Evolutionary conservation across 92 coral and sea anemone genomes (phyloP), one percentile per base, ranked within the genome.

Genomic region (Porites evermanni): DNA sequence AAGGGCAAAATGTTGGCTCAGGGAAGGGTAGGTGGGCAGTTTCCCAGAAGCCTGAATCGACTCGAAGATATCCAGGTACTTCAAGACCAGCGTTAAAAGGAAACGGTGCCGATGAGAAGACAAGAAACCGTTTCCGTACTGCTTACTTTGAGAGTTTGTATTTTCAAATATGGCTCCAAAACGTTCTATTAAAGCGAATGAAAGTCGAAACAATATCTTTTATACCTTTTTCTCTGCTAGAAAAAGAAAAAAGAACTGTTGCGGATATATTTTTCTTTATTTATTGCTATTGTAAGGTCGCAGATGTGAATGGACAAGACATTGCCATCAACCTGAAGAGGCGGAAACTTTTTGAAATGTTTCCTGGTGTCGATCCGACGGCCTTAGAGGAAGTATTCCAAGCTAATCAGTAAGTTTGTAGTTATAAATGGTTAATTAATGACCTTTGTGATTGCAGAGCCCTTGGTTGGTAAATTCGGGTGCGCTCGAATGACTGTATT

Each of bases 351-450:
- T 93, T 86, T 59, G 93, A 92, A 63, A 93, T 95, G 99, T 97
- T 97, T 70, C 99, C 99, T 56, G 95, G 97, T 61, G 88, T 97
- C 51, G 98, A 97, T 72, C 91, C 89, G 11, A 84, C 80, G 54
- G 96, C 99, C 6, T 89, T 97, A 9, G 96, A 95, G 63, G 99
- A 97, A 67, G 89, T 97, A 47, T 92, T 95, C 60, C 87, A 97
- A 86, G 98, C 97, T 18, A 97, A 95, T 86, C 68, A 91, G 99
- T 97, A 72, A 81, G 90, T 67, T 23, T 14, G 16, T 18, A 17
- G 6, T 1, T 74, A 47, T 29, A 29, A 68, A 19, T 12, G 21
- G 70, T 9, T 12, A 8, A 17, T 59, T 59, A 16, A 63, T 14
- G 67, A 9, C 18, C 7, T 16, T 16, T 63, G 67, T 21, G 72